phyloP scores from a whole-genome alignment of 2,797 vertebrate species.

The Dryobates pubescens region DNA sequence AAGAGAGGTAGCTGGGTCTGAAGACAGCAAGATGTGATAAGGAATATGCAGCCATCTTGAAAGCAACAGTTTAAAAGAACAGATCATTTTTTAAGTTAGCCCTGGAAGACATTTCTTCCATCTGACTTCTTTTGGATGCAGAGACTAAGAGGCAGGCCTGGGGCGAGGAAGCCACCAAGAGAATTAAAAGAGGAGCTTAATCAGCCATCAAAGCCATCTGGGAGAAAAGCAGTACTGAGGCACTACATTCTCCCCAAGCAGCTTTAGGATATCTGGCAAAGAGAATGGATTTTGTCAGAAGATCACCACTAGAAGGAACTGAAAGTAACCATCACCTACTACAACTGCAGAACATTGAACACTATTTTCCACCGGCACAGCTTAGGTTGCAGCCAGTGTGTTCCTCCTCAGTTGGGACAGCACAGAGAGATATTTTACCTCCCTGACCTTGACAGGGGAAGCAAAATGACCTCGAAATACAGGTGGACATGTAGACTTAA shows the following conservation, averaged over 20 bases:
- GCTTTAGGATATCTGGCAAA: background rate
- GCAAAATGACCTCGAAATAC: background rate
- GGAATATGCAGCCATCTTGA: slow-evolving; percentile 5
- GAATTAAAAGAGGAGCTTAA: background rate
- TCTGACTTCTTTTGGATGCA: background rate
- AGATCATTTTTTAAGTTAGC: slow-evolving; percentile 47
- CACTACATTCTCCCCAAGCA: background rate
- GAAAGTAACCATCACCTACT: background rate
- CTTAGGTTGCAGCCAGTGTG: accelerated
- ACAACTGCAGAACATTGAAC: background rate
- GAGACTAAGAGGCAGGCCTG: background rate
- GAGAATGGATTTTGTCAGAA: background rate
- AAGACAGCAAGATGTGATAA: slow-evolving; percentile 48
- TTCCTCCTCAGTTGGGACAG: accelerated
- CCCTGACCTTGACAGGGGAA: background rate
- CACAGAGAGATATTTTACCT: background rate
- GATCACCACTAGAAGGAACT: background rate
- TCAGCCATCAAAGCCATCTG: background rate
- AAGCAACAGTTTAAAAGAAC: slow-evolving; percentile 61
- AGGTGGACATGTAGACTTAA: background rate
- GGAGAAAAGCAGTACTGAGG: background rate
- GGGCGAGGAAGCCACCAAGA: background rate
- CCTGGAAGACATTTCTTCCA: slow-evolving; percentile 13
- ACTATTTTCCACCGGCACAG: background rate
- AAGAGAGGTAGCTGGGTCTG: slow-evolving; percentile 50